Conservation (phyloP, 2,113 vertebrate species). For the Oryzias curvinotus region DNA sequence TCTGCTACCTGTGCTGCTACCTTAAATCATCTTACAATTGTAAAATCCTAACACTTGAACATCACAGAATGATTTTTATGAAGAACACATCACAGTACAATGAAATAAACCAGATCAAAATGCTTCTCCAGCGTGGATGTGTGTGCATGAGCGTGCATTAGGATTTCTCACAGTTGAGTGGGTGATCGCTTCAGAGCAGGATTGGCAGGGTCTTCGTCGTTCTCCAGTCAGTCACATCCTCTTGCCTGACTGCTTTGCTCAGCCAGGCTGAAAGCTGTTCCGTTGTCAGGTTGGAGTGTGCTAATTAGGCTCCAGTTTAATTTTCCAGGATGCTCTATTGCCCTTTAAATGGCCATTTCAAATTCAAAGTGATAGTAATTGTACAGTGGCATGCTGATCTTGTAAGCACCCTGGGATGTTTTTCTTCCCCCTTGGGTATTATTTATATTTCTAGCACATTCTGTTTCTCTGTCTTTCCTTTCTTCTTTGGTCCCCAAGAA, state of each 20-base stretch:
- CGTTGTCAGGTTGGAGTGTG: slow-evolving; percentile 91
- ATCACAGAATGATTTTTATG: background rate
- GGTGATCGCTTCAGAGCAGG: slow-evolving; percentile 60
- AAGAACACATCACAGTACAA: background rate
- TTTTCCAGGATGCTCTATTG: slow-evolving; percentile 93
- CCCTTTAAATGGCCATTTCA: slow-evolving; percentile 97
- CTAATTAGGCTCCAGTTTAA: slow-evolving; percentile 97
- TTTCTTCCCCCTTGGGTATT: slow-evolving; percentile 8
- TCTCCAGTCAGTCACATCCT: slow-evolving; percentile 88
- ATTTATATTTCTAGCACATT: slow-evolving; percentile 11
- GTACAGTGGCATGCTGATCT: slow-evolving; percentile 90
- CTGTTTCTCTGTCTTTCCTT: slow-evolving; percentile 71
- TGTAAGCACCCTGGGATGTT: slow-evolving; percentile 87
- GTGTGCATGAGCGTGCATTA: slow-evolving; percentile 7
- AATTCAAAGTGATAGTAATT: slow-evolving; percentile 96
- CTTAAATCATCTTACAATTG: too few relatives aligned
- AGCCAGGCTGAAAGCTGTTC: slow-evolving; percentile 89
- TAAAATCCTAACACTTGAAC: background rate
- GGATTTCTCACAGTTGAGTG: slow-evolving; percentile 68
- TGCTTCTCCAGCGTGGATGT: background rate
- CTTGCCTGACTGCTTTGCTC: slow-evolving; percentile 90
- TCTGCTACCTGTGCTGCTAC: too few relatives aligned
- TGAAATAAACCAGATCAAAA: background rate
- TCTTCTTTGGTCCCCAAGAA: slow-evolving; percentile 25
- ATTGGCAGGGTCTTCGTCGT: slow-evolving; percentile 77